Evolutionary conservation across 2,113 vertebrate species (phyloP).

Genomic region (Chlorodrepanis virens): DNA sequence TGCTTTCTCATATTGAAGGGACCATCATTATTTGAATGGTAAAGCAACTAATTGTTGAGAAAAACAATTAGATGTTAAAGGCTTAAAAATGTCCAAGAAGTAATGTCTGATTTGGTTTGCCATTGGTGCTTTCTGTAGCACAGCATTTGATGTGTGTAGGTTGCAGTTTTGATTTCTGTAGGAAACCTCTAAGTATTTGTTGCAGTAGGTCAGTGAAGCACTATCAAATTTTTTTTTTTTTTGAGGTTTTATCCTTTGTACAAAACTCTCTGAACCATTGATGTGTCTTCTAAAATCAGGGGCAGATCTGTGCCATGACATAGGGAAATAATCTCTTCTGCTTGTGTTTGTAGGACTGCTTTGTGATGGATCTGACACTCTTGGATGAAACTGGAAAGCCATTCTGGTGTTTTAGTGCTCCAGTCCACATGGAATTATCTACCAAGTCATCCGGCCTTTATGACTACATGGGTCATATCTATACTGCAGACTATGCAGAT

Average conservation of each 20-base stretch:
- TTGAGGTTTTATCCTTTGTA: not conserved
- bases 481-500: slow-evolving; percentile 59
- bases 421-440: slow-evolving; percentile 47
- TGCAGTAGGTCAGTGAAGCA: not conserved
- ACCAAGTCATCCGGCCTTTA: not conserved
- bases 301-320: not conserved
- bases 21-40: not conserved
- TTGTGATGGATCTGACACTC: slow-evolving; percentile 73
- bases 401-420: slow-evolving; percentile 77
- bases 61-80: not conserved
- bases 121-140: not conserved
- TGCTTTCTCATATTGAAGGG: not conserved
- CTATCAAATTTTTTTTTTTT: not conserved
- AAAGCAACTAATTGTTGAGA: not conserved
- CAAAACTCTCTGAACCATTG: not conserved
- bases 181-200: not conserved
- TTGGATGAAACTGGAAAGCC: slow-evolving; percentile 71
- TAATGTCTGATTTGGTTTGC: not conserved
- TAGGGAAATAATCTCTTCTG: not conserved
- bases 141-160: not conserved
- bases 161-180: not conserved
- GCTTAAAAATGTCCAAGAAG: not conserved
- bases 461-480: slow-evolving; percentile 59
- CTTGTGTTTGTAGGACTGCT: slow-evolving; percentile 69
- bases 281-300: not conserved